Evolutionary conservation across 2,113 vertebrate species (phyloP), one percentile per base, ranked within the genome.

Genomic region (Philantomba maxwellii): DNA sequence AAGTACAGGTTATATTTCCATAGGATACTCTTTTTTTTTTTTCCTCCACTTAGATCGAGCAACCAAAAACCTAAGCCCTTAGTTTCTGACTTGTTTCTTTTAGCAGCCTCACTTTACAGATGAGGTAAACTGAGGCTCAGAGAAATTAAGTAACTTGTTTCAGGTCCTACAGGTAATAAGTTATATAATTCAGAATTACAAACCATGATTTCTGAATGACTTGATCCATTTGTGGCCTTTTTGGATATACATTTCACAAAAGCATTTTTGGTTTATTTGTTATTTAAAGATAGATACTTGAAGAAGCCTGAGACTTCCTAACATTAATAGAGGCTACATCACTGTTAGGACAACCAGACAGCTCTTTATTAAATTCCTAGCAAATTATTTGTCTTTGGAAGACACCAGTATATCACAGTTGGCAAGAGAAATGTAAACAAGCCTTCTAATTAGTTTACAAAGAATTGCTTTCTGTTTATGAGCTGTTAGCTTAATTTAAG

Each of bases 281-380:
- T 57, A 92, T 87, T 73, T 89, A 87, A 96, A 94, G 21, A 73
- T 21, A 91, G 26, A 75, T 30, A 9, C 23, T 57, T 81, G 14
- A 95, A 88, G 43, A 88, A 23, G 11, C 45, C 14, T 30, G 28
- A 90, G 92, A 51, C 83, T 66, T 89, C 19, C 36, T 70, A 77
- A 77, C 2, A 70, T 51, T 55, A 92, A 87, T 25, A 96, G 19
- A 47, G 13, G 3, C 53, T 94, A n/a, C 84, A 33, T 58, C 21
- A 30, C 30, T 53, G 2, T 94, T 60, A 90, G 39, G 55, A 95
- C 85, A 93, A 73, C 0, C 33, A 77, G 43, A 60, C 16, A 81
- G n/a, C 5, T 53, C 86, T 89, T 97, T 83, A 80, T 55, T 53
- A 95, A 91, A 94, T 92, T 96, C 78, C 87, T 88, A 91, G 77